Percentiles rank a stretch among this genome's conserved stretches.
These are phyloP conservation scores for Corapipo altera DNA, from an alignment of 2,113 vertebrate species.

Conservation along the genomic window DNA sequence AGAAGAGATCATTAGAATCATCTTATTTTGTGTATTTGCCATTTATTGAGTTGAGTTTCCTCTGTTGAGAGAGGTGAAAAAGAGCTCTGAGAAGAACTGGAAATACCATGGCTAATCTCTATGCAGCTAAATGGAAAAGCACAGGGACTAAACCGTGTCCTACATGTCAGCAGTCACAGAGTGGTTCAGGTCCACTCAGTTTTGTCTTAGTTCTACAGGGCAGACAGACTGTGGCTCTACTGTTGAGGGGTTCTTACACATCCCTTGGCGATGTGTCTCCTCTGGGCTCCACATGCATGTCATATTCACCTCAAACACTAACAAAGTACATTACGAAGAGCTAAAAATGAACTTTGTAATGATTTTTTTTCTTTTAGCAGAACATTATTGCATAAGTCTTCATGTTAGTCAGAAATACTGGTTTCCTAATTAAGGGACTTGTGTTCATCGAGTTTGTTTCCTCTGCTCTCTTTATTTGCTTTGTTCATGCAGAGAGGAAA, in stretches of 20 bases:
- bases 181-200: background rate
- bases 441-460: background rate
- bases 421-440: background rate
- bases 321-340: background rate
- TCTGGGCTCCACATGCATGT: rapidly evolving
- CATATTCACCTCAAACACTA: background rate
- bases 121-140: background rate
- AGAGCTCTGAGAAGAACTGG: background rate
- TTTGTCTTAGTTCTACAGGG: background rate
- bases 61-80: background rate
- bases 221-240: background rate
- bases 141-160: background rate
- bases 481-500: background rate
- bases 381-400: background rate
- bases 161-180: rapidly evolving
- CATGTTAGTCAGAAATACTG: background rate
- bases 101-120: background rate
- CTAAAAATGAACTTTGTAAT: background rate
- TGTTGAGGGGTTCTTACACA: background rate
- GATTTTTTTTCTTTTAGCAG: background rate
- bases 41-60: background rate
- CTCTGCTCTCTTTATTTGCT: background rate
- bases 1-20: background rate
- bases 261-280: rapidly evolving
- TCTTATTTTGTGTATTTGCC: background rate